A percentile compares a stretch with the other conserved stretches of the same genome.
Evolutionary conservation across 2,888 invertebrate genomes (phyloP).

Genomic region (Gerosis bhagava): DNA sequence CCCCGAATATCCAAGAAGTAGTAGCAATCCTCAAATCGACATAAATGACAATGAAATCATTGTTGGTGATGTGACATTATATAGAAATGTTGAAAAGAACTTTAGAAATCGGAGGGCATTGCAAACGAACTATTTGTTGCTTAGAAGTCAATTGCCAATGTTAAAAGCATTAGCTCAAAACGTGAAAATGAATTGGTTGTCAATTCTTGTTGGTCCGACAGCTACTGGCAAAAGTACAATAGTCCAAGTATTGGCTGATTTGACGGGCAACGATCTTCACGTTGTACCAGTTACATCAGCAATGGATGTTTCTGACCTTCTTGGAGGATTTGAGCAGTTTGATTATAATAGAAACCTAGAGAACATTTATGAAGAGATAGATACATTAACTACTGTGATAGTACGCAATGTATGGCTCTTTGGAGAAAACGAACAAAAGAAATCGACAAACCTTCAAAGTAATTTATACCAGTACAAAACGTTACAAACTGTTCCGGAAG

Average conservation of each 20-base stretch:
- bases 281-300: constrained; percentile 93
- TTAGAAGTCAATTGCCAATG: constrained; percentile 83
- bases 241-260: constrained; percentile 88
- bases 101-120: constrained; percentile 56
- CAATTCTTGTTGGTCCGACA: constrained; percentile 91
- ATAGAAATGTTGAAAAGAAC: constrained; percentile 61
- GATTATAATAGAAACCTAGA: constrained; percentile 89
- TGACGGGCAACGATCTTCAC: constrained; percentile 88
- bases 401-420: constrained; percentile 71
- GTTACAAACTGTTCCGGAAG: constrained; percentile 40
- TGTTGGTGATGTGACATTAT: constrained; percentile 84
- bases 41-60: constrained; percentile 82
- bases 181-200: constrained; percentile 95
- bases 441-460: constrained; percentile 51
- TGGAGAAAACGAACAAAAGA: constrained; percentile 44
- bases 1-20: constrained; percentile 72
- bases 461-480: constrained; percentile 55
- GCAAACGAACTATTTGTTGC: constrained; percentile 67
- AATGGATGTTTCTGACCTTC: constrained; percentile 96
- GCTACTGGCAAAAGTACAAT: constrained; percentile 92
- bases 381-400: constrained; percentile 74
- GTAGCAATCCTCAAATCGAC: constrained; percentile 80
- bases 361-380: constrained; percentile 82
- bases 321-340: constrained; percentile 98
- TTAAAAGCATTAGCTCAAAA: constrained; percentile 93